Conservation (phyloP, 2,797 vertebrate species). For the Pitangus sulphuratus region DNA sequence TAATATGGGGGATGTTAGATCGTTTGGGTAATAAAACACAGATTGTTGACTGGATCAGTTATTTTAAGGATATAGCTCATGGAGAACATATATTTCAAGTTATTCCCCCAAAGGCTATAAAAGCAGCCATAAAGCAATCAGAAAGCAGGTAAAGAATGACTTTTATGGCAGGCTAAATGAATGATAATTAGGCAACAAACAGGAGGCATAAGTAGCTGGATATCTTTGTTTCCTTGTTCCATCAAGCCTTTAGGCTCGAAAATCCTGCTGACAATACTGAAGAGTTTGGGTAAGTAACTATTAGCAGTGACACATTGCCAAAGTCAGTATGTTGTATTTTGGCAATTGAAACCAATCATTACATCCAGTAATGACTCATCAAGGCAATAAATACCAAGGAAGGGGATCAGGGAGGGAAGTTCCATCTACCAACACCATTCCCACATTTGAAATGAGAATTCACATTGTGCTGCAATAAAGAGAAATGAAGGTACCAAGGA, state of each 20-base stretch:
- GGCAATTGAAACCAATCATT: conserved; percentile 2
- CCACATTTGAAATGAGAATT: neutral
- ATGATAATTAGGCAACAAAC: conserved; percentile 60
- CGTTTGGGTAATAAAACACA: conserved; percentile 51
- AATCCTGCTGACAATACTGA: neutral
- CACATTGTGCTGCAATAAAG: neutral
- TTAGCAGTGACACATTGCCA: neutral
- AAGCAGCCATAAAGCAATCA: conserved; percentile 63
- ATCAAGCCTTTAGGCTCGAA: neutral
- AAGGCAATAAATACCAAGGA: neutral
- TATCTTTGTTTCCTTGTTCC: conserved; percentile 2
- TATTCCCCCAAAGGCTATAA: conserved; percentile 46
- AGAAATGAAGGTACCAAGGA: neutral
- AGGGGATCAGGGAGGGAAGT: rapidly evolving
- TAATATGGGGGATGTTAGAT: neutral
- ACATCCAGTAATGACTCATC: neutral
- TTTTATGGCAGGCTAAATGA: conserved; percentile 33
- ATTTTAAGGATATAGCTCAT: conserved; percentile 40
- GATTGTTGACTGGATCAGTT: conserved; percentile 47
- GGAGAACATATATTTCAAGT: conserved; percentile 42
- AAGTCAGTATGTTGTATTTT: neutral
- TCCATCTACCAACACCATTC: neutral
- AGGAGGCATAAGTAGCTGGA: conserved; percentile 1
- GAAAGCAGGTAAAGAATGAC: conserved; percentile 44
- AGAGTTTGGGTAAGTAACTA: neutral